Evolutionary conservation across 2,888 invertebrate genomes (phyloP).

Genomic region (Melanargia galathea): DNA sequence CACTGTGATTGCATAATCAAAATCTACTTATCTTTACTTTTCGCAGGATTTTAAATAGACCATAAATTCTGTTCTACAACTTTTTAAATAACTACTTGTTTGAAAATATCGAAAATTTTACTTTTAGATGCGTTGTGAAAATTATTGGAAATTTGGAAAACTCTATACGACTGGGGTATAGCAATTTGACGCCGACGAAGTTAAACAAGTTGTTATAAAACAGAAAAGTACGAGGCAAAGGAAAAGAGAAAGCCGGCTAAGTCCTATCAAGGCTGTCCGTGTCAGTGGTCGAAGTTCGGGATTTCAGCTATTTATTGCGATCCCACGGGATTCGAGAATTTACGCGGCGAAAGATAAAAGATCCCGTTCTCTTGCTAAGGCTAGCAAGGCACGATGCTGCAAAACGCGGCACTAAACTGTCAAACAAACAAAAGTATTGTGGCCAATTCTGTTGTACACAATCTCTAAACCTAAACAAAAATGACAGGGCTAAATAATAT

Average conservation of each 20-base stretch:
- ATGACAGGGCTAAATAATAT: too few species aligned
- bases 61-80: too few species aligned
- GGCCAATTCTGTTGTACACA: too few species aligned
- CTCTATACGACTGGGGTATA: background rate
- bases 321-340: conserved; percentile 71
- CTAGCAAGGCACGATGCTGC: conserved; percentile 12
- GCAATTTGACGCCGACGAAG: conserved; percentile 21
- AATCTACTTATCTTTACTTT: too few species aligned
- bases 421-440: too few species aligned
- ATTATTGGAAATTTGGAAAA: background rate
- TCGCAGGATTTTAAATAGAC: too few species aligned
- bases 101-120: too few species aligned
- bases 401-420: conserved; percentile 10
- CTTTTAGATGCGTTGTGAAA: background rate
- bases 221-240: conserved; percentile 47
- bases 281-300: conserved; percentile 74
- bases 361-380: conserved; percentile 36
- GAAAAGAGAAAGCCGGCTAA: conserved; percentile 52
- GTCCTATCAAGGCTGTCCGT: conserved; percentile 67
- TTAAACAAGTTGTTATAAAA: conserved; percentile 46
- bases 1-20: too few species aligned
- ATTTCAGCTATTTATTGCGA: conserved; percentile 79
- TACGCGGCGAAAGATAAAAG: conserved; percentile 73
- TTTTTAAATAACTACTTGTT: too few species aligned
- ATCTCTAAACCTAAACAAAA: too few species aligned